A percentile compares a stretch with the other conserved stretches of the same genome.
Evolutionary conservation across 2,113 vertebrate genomes (phyloP).

Genomic region (Callaeas wilsoni): DNA sequence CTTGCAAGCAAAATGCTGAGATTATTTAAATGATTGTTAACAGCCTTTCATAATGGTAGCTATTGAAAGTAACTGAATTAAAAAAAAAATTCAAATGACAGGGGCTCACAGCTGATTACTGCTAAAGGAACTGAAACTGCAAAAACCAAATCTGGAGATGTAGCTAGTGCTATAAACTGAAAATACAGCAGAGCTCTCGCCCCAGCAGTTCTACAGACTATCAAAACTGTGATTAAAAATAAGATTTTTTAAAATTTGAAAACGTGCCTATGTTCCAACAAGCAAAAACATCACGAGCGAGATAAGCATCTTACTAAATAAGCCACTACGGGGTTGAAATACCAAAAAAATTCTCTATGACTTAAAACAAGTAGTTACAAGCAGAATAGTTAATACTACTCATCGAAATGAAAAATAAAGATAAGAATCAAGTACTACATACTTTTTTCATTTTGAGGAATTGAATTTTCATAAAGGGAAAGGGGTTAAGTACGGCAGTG

Average conservation of each 20-base stretch:
- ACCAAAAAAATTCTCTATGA: background rate
- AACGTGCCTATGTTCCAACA: background rate
- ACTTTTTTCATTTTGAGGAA: conserved; percentile 54
- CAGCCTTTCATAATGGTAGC: background rate
- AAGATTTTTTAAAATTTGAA: background rate
- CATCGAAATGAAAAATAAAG: conserved; percentile 42
- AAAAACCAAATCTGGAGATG: background rate
- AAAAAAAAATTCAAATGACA: background rate
- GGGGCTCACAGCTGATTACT: background rate
- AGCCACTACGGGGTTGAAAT: background rate
- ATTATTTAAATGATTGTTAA: background rate
- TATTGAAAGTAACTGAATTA: background rate
- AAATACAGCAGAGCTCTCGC: background rate
- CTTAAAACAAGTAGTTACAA: conserved; percentile 43
- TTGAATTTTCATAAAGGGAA: conserved; percentile 58
- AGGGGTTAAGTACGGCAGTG: conserved; percentile 37
- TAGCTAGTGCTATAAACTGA: background rate
- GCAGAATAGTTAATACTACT: conserved; percentile 30
- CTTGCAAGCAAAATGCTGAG: background rate
- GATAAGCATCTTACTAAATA: conserved; percentile 6
- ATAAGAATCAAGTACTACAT: conserved; percentile 53
- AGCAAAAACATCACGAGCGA: background rate
- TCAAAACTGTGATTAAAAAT: background rate
- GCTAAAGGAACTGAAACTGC: background rate
- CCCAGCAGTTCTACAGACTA: background rate